Conservation (phyloP, 2,888 invertebrate species). For the Oeneis ivallda region DNA sequence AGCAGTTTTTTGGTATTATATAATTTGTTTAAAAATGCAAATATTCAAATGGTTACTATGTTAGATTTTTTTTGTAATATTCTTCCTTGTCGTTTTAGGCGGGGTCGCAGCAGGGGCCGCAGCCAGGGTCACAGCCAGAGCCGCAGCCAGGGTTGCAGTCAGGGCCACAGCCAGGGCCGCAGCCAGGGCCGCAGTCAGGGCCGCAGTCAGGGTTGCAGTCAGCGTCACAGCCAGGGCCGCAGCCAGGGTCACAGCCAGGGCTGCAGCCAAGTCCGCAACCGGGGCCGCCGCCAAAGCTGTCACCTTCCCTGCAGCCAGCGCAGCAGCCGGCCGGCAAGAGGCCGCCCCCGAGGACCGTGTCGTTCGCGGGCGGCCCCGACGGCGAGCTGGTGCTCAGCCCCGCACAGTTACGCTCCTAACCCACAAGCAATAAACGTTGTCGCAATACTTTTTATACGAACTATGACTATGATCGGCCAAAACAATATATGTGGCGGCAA, state of each 20-base stretch:
- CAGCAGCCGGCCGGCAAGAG: slow-evolving; percentile 44
- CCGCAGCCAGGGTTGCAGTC: slow-evolving; percentile 12
- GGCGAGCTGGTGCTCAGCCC: slow-evolving; percentile 84
- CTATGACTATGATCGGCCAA: slow-evolving; percentile 44
- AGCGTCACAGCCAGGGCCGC: neutral
- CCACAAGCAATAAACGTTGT: slow-evolving; percentile 63
- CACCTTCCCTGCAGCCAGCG: slow-evolving; percentile 28
- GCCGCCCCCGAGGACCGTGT: slow-evolving; percentile 73
- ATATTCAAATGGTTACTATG: too few relatives aligned
- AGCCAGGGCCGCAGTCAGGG: neutral
- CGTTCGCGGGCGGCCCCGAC: slow-evolving; percentile 76
- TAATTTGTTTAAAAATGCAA: too few relatives aligned
- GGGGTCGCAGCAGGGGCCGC: slow-evolving; percentile 22
- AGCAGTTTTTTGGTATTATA: too few relatives aligned
- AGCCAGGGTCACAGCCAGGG: neutral
- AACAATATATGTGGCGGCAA: slow-evolving; percentile 57
- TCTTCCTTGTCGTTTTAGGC: slow-evolving; percentile 31
- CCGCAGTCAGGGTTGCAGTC: neutral
- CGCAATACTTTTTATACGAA: slow-evolving; percentile 59
- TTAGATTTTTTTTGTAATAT: too few relatives aligned
- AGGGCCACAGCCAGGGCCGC: neutral
- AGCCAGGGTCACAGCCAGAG: slow-evolving; percentile 8
- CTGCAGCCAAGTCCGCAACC: slow-evolving; percentile 29
- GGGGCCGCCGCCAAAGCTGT: slow-evolving; percentile 38
- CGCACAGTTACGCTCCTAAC: slow-evolving; percentile 82